These are phyloP conservation scores for Trematomus bernacchii DNA, from an alignment of 2,797 vertebrate genomes.

Conservation along the genomic window DNA sequence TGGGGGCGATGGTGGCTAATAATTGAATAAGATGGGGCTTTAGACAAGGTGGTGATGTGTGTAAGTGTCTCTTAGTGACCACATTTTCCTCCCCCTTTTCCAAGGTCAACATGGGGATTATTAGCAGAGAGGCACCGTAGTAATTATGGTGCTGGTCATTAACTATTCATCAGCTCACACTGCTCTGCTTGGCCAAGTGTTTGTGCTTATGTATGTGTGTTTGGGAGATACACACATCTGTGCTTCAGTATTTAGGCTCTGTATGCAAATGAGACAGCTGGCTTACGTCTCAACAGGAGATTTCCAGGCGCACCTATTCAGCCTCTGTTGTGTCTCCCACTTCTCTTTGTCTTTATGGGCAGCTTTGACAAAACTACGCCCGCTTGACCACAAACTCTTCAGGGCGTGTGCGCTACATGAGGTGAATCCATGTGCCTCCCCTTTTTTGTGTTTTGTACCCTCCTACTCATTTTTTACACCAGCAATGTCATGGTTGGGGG, in stretches of 20 bases:
- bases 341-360: conserved; percentile 13
- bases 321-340: conserved; percentile 33
- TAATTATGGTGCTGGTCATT: conserved; percentile 77
- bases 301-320: conserved; percentile 30
- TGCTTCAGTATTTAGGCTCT: conserved; percentile 18
- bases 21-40: conserved; percentile 34
- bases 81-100: conserved; percentile 34
- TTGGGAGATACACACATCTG: conserved; percentile 27
- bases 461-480: conserved; percentile 32
- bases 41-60: conserved; percentile 14
- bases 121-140: conserved; percentile 43
- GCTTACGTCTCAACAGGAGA: conserved; percentile 27
- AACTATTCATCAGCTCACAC: conserved; percentile 81
- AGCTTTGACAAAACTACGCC: conserved; percentile 42
- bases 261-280: conserved; percentile 40
- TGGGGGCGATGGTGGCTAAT: neutral
- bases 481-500: conserved; percentile 29
- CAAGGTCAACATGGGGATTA: conserved; percentile 78
- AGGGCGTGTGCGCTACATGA: conserved; percentile 46
- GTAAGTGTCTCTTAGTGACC: conserved; percentile 41
- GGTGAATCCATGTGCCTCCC: conserved; percentile 51
- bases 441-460: conserved; percentile 41
- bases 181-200: conserved; percentile 30
- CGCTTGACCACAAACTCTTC: conserved; percentile 51
- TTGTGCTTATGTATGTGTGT: conserved; percentile 24